Percentiles rank a stretch among this genome's conserved stretches.
Evolutionary conservation across 1,140 invertebrate species (phyloP).

Genomic region (Macrocentrus cingulum): DNA sequence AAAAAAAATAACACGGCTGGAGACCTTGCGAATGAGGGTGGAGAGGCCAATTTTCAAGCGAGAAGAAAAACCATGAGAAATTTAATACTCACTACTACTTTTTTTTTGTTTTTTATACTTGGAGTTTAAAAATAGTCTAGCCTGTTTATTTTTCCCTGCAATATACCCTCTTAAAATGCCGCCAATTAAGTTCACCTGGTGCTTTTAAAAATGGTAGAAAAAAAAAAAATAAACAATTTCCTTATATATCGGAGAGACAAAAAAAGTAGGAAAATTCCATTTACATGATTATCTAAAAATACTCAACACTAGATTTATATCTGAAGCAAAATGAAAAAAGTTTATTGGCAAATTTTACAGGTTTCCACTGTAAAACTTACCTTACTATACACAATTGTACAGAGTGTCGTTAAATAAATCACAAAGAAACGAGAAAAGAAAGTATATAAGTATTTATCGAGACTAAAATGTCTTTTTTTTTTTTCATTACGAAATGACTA

Average conservation of each 20-base stretch:
- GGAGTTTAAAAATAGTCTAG: slow-evolving; percentile 15
- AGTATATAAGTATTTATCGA: no score
- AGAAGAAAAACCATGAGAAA: slow-evolving; percentile 17
- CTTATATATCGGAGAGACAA: neutral
- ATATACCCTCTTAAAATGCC: slow-evolving; percentile 19
- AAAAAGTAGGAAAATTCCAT: neutral
- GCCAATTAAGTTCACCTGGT: slow-evolving; percentile 23
- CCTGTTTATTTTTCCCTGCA: slow-evolving; percentile 5
- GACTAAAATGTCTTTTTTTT: no score
- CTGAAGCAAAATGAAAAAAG: neutral
- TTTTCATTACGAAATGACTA: no score
- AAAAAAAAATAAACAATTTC: no score
- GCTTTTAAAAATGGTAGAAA: slow-evolving; percentile 6
- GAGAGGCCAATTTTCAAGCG: slow-evolving; percentile 17
- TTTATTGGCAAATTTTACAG: slow-evolving; percentile 3
- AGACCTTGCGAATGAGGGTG: slow-evolving; percentile 19
- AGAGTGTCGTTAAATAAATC: neutral
- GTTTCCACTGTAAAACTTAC: neutral
- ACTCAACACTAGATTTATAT: neutral
- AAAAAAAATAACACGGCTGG: neutral
- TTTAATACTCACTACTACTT: slow-evolving; percentile 12
- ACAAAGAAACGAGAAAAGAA: neutral
- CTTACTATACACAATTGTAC: neutral
- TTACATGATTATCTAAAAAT: no score
- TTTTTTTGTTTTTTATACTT: neutral